Base-by-base conservation (phyloP, 2,113 vertebrate species). In the Peromyscus californicus region DNA sequence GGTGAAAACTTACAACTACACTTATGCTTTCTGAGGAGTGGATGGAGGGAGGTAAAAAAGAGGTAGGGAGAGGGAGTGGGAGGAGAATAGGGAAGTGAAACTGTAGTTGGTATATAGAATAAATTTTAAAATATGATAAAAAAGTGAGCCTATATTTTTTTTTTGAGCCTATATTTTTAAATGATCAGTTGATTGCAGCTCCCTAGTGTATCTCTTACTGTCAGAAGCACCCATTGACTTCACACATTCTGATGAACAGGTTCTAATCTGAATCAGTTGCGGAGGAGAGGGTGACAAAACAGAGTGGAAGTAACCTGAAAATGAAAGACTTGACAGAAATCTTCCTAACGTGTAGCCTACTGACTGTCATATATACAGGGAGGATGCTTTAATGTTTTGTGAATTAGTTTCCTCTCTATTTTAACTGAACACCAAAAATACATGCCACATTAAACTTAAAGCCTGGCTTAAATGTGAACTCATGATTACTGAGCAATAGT, bases 101-200 rank as follows among this genome's bases (percentile, higher is more conserved):
- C 45, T 48, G 45, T 48, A 48, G 45, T 48, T 48, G 45, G 45
- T 48, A 48, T 48, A 6, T 48, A 48, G 45, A 48, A 48, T 48
- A 48, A 48, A 48, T 48, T 48, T 48, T 48, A 48, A 48, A 48
- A 48, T 5, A 48, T 48, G 45, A 48, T 48, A 48, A 48, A 48
- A 48, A n/a, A n/a, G n/a, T 31, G 16, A 83, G 17, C 36, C n/a
- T 96, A 74, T 13, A 91, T 54, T 63, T 93, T 69, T 78, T n/a
- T n/a, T n/a, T n/a, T 31, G 16, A 83, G 17, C 36, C n/a, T 96
- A 74, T 13, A 91, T 54, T 63, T 93, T 69, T 78, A 69, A 95
- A 48, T 36, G 17, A 15, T 45, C 4, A 42, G 10, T 59, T 61
- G 29, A 36, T 88, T 83, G 39, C 16, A 69, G 9, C 8, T n/a